Conservation (phyloP, 2,113 vertebrate genomes). For the Trichechus manatus region DNA sequence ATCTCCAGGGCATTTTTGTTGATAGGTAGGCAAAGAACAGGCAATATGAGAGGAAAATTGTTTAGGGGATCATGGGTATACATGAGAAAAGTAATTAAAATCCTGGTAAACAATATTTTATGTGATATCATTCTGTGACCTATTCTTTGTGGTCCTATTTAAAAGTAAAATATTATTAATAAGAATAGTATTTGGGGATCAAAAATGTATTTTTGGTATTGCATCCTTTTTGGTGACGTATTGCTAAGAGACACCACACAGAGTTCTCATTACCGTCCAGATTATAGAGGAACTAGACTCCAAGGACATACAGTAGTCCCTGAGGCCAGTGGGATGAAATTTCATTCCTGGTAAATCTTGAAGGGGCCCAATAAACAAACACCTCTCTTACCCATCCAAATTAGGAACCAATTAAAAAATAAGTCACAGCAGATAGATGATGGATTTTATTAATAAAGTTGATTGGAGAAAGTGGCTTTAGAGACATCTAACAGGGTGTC, state of each 20-base stretch:
- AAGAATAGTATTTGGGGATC: not conserved
- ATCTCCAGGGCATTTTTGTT: slow-evolving; percentile 54
- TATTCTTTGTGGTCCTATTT: slow-evolving; percentile 17
- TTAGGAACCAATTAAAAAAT: not conserved
- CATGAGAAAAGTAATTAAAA: not conserved
- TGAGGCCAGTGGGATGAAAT: not conserved
- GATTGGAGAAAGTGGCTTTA: not conserved
- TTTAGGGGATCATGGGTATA: not conserved
- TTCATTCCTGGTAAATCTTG: not conserved
- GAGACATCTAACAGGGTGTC: not conserved
- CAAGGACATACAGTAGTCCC: not conserved
- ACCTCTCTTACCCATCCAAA: not conserved
- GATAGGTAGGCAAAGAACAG: slow-evolving; percentile 10
- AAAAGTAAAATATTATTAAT: not conserved
- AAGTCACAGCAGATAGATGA: not conserved
- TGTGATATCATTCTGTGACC: not conserved
- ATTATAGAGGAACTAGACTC: not conserved
- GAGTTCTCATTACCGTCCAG: not conserved
- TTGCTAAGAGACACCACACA: not conserved
- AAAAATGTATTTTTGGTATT: not conserved
- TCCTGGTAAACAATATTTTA: not conserved
- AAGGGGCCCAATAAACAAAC: not conserved
- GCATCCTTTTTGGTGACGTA: not conserved
- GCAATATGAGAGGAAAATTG: slow-evolving; percentile 15
- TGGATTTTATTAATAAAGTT: not conserved